Evolutionary conservation across 2,888 invertebrate genomes (phyloP).

Genomic region (Polydrusus tereticollis): DNA sequence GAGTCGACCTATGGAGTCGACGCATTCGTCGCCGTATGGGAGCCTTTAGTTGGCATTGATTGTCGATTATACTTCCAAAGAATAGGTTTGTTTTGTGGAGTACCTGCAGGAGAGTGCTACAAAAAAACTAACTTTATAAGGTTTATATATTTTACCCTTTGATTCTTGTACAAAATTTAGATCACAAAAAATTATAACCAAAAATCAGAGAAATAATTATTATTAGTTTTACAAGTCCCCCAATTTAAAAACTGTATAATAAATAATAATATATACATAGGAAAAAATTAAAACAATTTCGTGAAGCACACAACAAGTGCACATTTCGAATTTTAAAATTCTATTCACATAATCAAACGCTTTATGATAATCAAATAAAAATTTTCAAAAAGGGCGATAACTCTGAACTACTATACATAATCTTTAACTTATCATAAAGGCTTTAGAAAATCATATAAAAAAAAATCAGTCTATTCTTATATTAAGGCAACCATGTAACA

Average conservation of each 20-base stretch:
- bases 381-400: neutral
- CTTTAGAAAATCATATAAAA: conserved; percentile 45
- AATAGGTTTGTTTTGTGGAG: too few relatives aligned
- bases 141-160: conserved; percentile 5
- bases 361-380: neutral
- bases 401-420: conserved; percentile 21
- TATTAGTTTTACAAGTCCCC: neutral
- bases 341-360: neutral
- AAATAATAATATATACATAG: conserved; percentile 11
- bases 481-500: conserved; percentile 62
- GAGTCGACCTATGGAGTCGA: too few relatives aligned
- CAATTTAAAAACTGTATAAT: conserved; percentile 3
- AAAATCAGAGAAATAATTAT: conserved; percentile 17
- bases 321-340: conserved; percentile 9
- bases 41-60: too few relatives aligned
- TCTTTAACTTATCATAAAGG: too few relatives aligned
- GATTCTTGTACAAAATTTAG: conserved; percentile 19
- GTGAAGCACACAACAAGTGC: conserved; percentile 38
- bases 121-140: neutral
- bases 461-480: conserved; percentile 62
- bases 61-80: too few relatives aligned
- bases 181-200: conserved; percentile 14
- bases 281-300: neutral
- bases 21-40: too few relatives aligned
- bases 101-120: too few relatives aligned